Evolutionary conservation across 2,888 invertebrate species (phyloP), one percentile per base, ranked within the genome.

Genomic region (Drosophila longiperda): DNA sequence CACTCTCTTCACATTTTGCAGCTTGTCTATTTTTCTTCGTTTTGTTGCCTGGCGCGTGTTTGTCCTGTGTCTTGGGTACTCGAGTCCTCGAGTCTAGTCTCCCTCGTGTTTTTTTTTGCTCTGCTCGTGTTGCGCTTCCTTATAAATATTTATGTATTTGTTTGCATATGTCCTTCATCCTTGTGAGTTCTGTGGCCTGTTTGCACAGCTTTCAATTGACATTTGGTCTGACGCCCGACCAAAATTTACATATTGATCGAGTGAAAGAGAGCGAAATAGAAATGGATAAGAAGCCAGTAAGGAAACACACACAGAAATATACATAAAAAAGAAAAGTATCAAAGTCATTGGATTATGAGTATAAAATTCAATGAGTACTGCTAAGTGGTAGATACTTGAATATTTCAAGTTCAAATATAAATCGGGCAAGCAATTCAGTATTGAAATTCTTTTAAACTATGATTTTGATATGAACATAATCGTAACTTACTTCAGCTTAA

Each of bases 191-290:
- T 54, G 8, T 11, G 23, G 23, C 17, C 17, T 85, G 85, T 85
- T 85, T 89, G 82, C 82, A 68, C 89, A 85, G 89, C 89, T 85
- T 85, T 85, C 68, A 62, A 67, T 75, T 85, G 80, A 82, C 80
- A 80, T 82, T 82, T 71, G 76, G 67, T 70, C 67, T 76, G 73
- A 82, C 70, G 66, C 61, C 40, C 38, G 20, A 38, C 29, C 2
- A 23, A 50, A 29, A 83, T 80, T 80, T 71, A 73, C 77, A 80
- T 80, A 89, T 73, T 72, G 72, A 73, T 75, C 57, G 60, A 49
- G 40, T 26, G n/a, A 52, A 20, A 52, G 48, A 52, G 4, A 45
- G 8, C 45, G 45, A 15, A 45, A 57, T 1, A 17, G 20, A 20
- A 29, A 57, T 26, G 42, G 26, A 58, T 9, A 50, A 17, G 11